Base-by-base conservation (phyloP, 1,140 invertebrate species). In the Procambarus virginalis region DNA sequence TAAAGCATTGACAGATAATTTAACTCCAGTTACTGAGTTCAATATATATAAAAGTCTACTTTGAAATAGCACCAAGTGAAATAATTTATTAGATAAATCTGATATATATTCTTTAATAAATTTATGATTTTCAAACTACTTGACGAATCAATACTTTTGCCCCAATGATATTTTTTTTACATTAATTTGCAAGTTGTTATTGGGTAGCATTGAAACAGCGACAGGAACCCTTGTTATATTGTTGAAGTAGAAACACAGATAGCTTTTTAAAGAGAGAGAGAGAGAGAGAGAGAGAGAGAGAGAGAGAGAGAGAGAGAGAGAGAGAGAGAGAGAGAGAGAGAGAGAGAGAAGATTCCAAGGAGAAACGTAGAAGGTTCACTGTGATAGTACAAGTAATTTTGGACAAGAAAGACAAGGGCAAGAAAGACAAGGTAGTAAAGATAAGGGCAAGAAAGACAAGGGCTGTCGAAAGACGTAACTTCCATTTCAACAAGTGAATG, bases 1-100 rank as follows among this genome's bases (percentile, higher is more conserved):
- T 73, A 73, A 73, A 73, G 68, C 68, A 34, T 34, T 22, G 68
- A 9, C 68, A 34, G 60, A 64, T 64, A 14, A 17, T 34, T 6
- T 9, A 73, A 73, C n/a, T 34, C 8, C 34, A 34, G 2, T 6
- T 73, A 14, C 10, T n/a, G 6, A 20, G n/a, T 73, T 73, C 68
- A 73, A 34, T 34, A 73, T 73, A 73, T 8, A 34, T 73, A 20
- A 5, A 73, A 9, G 8, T 64, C 60, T 9, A 73, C 10, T 20
- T 73, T 73, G 68, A 73, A 34, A 73, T 73, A 73, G 68, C 68
- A 73, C 68, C 68, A 73, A 73, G n/a, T 68, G 64, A 68, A 73
- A 73, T 73, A 73, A 73, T 73, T 73, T 73, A 73, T 73, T 73
- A 34, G 68, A 73, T 22, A 73, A 22, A 73, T 73, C 68, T 73